A percentile compares a stretch with the other conserved stretches of the same genome.
phyloP scores from a whole-genome alignment of 2,113 vertebrate genomes.

The Tupaia chinensis region DNA sequence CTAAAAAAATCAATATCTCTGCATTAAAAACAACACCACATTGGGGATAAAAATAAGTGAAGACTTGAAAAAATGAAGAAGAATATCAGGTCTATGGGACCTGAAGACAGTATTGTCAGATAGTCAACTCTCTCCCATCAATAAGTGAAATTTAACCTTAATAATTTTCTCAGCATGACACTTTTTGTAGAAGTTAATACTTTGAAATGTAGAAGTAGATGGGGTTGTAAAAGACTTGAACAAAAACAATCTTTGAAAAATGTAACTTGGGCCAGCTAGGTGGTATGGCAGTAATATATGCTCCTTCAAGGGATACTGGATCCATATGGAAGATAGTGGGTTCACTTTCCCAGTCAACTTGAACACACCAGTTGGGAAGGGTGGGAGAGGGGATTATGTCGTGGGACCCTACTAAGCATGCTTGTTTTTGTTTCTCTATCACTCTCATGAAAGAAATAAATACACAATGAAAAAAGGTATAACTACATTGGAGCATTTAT shows the following conservation, averaged over 20 bases:
- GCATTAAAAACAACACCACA: background rate
- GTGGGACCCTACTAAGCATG: too few species aligned
- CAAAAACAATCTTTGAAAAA: background rate
- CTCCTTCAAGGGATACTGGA: too few species aligned
- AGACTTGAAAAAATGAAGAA: slow-evolving; percentile 18
- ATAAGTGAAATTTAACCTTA: background rate
- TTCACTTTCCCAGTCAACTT: too few species aligned
- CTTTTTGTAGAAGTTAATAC: background rate
- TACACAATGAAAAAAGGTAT: too few species aligned
- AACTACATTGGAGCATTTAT: background rate
- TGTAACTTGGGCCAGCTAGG: background rate
- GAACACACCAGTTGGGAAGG: too few species aligned
- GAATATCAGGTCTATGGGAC: background rate
- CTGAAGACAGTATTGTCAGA: background rate
- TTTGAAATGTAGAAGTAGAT: slow-evolving; percentile 1
- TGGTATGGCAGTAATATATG: too few species aligned
- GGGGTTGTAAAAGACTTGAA: background rate
- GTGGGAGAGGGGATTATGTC: too few species aligned
- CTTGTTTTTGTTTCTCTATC: too few species aligned
- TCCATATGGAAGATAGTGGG: too few species aligned
- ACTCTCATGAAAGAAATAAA: too few species aligned
- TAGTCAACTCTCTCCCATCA: background rate
- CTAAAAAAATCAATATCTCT: background rate
- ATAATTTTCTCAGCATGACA: background rate
- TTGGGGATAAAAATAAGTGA: slow-evolving; percentile 13